Evolutionary conservation across 2,888 invertebrate genomes (phyloP).

Genomic region (Cryptocheilus praepositus): DNA sequence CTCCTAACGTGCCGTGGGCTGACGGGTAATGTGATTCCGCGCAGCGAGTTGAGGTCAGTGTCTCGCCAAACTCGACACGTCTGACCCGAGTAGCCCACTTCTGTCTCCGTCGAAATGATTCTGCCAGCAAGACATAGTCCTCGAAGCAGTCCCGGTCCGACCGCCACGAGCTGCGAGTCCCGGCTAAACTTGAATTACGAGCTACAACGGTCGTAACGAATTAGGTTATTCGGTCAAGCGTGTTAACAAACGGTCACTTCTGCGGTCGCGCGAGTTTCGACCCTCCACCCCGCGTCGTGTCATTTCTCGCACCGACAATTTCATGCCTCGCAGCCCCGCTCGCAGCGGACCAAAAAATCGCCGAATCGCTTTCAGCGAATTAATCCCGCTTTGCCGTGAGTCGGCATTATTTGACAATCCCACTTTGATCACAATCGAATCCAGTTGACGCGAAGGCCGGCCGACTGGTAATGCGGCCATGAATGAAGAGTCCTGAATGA

Average conservation of each 20-base stretch:
- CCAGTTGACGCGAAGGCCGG: too few species aligned
- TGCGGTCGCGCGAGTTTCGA: not conserved
- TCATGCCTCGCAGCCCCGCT: too few species aligned
- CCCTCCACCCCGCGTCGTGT: not conserved
- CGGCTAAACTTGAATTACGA: constrained; percentile 4
- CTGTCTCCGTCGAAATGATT: constrained; percentile 1
- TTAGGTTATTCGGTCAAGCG: not conserved
- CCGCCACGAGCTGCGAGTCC: not conserved
- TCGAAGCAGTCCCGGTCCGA: not conserved
- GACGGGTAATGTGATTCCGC: constrained; percentile 69
- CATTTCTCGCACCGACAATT: too few species aligned
- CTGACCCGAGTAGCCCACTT: constrained; percentile 16
- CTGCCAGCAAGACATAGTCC: constrained; percentile 1
- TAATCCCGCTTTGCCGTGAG: too few species aligned
- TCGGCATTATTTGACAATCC: too few species aligned
- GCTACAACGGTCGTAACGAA: constrained; percentile 3
- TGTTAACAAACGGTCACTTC: not conserved
- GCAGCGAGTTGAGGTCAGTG: constrained; percentile 53
- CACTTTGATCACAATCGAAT: too few species aligned
- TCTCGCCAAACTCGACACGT: constrained; percentile 3
- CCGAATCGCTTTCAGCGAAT: too few species aligned
- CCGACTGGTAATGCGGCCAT: too few species aligned
- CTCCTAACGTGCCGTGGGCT: constrained; percentile 61
- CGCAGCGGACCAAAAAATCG: too few species aligned
- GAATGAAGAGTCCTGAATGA: too few species aligned